Evolutionary conservation across 2,888 invertebrate genomes (phyloP), one percentile per base, ranked within the genome.

Genomic region (Xestoiulus laeticollis): DNA sequence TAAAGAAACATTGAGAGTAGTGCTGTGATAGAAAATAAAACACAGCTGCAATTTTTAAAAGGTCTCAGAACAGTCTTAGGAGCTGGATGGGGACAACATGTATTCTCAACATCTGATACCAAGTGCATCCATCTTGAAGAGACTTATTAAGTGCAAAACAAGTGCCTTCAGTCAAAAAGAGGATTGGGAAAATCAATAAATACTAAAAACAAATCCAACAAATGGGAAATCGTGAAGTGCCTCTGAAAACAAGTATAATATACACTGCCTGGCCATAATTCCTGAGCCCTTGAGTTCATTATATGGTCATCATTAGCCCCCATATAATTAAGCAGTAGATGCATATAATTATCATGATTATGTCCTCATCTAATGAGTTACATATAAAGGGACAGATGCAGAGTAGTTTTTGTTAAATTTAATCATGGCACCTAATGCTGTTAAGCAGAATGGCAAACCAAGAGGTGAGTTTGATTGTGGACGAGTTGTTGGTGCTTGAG

Each of bases 221-320:
- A 16, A 48, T 48, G 48, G 48, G 14, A 48, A 48, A 48, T 14
- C 0, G 14, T 1, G 14, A 14, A 16, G 14, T 48, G 2, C 3
- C 48, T 14, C 1, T 48, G 19, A 48, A 48, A n/a, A n/a, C 43
- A 43, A 43, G 10, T 10, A 43, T 8, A 43, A 43, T 43, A 5
- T 68, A 68, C 59, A 68, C 59, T 68, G 59, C 59, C 59, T 68
- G 59, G 59, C 59, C 26, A 68, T 26, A 68, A 22, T 68, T 68
- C 22, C 59, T 68, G 26, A 68, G 22, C 2, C 26, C 26, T 68
- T 22, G 59, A 22, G 22, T 22, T 68, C 59, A 22, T 68, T 22
- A 22, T 8, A 68, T 68, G 22, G 59, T 68, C 22, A 68, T 22
- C 8, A 5, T 19, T 22, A 22, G 22, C 10, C 59, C 5, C 59